Evolutionary conservation across 2,113 vertebrate genomes (phyloP).

Genomic region (Trogon melanurus): DNA sequence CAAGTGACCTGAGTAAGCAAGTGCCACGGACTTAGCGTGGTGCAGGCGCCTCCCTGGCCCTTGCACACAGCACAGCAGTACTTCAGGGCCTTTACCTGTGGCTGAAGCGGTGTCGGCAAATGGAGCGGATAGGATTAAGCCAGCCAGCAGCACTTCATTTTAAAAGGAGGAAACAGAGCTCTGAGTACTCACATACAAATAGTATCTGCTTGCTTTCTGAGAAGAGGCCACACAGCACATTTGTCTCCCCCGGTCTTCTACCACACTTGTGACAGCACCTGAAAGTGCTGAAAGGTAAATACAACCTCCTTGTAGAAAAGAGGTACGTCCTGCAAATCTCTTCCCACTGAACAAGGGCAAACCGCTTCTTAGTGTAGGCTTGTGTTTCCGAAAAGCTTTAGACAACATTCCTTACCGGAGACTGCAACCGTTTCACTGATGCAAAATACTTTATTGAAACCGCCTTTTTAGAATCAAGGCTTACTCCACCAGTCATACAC

Average conservation of each 20-base stretch:
- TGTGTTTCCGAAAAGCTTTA: not conserved
- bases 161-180: not conserved
- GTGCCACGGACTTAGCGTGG: rapidly evolving
- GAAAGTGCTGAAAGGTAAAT: not conserved
- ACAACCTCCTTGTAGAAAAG: not conserved
- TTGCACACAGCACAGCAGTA: not conserved
- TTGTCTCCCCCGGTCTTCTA: not conserved
- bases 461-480: not conserved
- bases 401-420: not conserved
- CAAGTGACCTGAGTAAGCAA: not conserved
- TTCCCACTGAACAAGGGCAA: not conserved
- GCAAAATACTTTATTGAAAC: constrained; percentile 34
- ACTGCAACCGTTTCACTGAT: not conserved
- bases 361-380: not conserved
- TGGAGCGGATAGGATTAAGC: not conserved
- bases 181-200: not conserved
- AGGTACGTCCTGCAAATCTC: not conserved
- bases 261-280: not conserved
- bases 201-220: not conserved
- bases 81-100: not conserved
- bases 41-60: not conserved
- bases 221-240: not conserved
- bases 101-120: not conserved
- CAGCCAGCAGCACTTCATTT: not conserved
- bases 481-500: not conserved